These are phyloP conservation scores for Stratiomys singularior DNA, from an alignment of 2,888 invertebrate genomes.

Conservation along the genomic window DNA sequence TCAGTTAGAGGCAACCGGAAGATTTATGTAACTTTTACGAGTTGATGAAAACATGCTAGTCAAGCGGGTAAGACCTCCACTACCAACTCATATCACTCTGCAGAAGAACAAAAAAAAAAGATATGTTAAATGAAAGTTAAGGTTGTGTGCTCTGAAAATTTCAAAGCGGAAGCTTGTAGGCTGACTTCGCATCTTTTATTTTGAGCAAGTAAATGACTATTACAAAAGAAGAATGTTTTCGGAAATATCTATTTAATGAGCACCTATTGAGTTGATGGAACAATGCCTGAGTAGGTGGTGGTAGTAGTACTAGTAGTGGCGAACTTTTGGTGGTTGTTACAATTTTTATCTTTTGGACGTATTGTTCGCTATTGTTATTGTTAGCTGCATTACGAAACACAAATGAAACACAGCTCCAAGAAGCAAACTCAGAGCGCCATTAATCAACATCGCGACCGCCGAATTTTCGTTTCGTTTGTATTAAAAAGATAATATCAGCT, in stretches of 20 bases:
- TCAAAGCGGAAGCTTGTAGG: slow-evolving; percentile 35
- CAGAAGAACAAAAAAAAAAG: not conserved
- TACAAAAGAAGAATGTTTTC: slow-evolving; percentile 25
- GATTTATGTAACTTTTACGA: slow-evolving; percentile 37
- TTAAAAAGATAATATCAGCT: too few species aligned
- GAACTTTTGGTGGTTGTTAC: too few species aligned
- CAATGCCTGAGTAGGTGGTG: not conserved
- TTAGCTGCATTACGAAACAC: too few species aligned
- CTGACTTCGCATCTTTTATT: slow-evolving; percentile 11
- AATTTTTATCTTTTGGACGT: too few species aligned
- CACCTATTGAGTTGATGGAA: not conserved
- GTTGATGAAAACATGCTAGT: slow-evolving; percentile 15
- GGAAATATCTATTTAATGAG: not conserved
- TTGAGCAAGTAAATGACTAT: slow-evolving; percentile 7
- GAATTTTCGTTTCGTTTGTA: too few species aligned
- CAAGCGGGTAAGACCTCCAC: slow-evolving; percentile 7
- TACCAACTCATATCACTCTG: not conserved
- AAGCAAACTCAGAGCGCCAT: too few species aligned
- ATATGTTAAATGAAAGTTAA: slow-evolving; percentile 12
- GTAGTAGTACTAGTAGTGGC: too few species aligned
- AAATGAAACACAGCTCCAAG: too few species aligned
- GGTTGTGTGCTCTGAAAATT: not conserved
- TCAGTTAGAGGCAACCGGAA: slow-evolving; percentile 19
- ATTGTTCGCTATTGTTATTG: too few species aligned
- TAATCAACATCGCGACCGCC: too few species aligned